phyloP scores from a whole-genome alignment of 2,888 invertebrate genomes.

The Thereva unica region DNA sequence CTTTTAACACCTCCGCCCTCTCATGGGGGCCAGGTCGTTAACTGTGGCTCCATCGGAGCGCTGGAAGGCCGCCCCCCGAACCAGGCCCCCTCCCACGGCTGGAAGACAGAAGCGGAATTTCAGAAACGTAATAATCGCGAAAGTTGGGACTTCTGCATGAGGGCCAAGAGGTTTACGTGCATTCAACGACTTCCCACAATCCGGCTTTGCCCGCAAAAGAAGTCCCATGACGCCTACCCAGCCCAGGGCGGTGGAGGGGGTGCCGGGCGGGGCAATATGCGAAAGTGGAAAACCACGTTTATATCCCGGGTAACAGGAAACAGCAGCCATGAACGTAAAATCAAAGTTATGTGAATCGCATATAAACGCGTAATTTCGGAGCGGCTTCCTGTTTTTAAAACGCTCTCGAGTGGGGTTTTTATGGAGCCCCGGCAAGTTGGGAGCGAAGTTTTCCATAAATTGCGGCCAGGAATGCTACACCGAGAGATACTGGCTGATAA shows the following conservation, averaged over 20 bases:
- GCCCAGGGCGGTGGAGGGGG: neutral
- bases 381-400: slow-evolving; percentile 41
- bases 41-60: neutral
- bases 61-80: slow-evolving; percentile 15
- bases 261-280: slow-evolving; percentile 15
- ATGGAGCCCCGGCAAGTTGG: slow-evolving; percentile 37
- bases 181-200: slow-evolving; percentile 40
- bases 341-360: slow-evolving; percentile 41
- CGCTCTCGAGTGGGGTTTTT: slow-evolving; percentile 38
- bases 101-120: slow-evolving; percentile 27
- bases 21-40: neutral
- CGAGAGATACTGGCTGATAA: slow-evolving; percentile 34
- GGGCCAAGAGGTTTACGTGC: slow-evolving; percentile 27
- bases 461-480: slow-evolving; percentile 37
- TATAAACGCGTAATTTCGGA: slow-evolving; percentile 40
- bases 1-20: slow-evolving; percentile 30
- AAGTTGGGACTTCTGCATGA: slow-evolving; percentile 27
- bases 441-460: slow-evolving; percentile 40
- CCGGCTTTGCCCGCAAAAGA: slow-evolving; percentile 34
- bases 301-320: slow-evolving; percentile 35
- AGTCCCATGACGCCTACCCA: slow-evolving; percentile 13
- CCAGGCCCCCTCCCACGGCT: neutral
- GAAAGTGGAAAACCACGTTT: slow-evolving; percentile 18
- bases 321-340: slow-evolving; percentile 34
- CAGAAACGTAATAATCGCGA: slow-evolving; percentile 40